Conservation (phyloP, 2,113 vertebrate genomes). For the Ivindomyrus marchei region DNA sequence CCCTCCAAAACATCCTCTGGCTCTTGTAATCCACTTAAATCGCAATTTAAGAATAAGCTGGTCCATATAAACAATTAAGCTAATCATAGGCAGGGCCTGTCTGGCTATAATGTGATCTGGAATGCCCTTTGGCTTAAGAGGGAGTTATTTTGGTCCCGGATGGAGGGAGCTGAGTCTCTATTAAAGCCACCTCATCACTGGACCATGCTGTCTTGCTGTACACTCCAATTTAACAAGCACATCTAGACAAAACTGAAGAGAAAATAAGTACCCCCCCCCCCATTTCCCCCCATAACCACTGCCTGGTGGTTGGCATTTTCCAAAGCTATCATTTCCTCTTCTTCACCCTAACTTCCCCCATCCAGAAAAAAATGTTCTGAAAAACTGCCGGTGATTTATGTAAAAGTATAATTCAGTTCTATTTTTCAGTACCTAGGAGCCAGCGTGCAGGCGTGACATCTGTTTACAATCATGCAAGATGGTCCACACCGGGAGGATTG, state of each 20-base stretch:
- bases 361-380: constrained; percentile 37
- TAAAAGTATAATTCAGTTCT: constrained; percentile 47
- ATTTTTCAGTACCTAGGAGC: constrained; percentile 32
- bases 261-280: constrained; percentile 20
- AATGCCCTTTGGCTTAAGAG: not conserved
- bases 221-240: not conserved
- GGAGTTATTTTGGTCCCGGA: constrained; percentile 15
- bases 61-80: not conserved
- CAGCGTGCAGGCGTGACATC: constrained; percentile 39
- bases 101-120: not conserved
- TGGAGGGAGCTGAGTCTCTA: not conserved
- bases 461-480: constrained; percentile 45
- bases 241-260: constrained; percentile 23
- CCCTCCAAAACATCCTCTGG: not conserved
- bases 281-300: constrained; percentile 23
- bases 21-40: not conserved
- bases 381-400: constrained; percentile 42
- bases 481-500: constrained; percentile 23
- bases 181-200: constrained; percentile 23
- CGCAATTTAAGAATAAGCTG: not conserved
- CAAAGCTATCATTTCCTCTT: constrained; percentile 40
- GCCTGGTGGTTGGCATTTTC: constrained; percentile 40
- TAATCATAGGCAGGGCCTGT: not conserved
- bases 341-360: not conserved
- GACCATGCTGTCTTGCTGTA: constrained; percentile 19